Conservation (phyloP, 1,140 invertebrate species). For the Aradophagus sp. region DNA sequence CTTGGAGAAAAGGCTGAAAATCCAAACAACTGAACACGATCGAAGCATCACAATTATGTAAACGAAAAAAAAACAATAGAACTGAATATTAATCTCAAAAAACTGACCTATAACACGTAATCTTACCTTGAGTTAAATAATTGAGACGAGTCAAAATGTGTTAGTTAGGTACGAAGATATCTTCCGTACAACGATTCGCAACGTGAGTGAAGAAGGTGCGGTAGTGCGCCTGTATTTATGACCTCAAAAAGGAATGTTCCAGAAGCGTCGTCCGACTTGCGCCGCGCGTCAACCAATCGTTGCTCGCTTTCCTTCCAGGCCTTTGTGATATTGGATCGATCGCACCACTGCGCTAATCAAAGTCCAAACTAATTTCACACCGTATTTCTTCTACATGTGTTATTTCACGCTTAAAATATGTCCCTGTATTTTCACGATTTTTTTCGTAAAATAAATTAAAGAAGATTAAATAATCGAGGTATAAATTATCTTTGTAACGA, state of each 20-base stretch:
- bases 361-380: not conserved
- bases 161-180: conserved; percentile 61
- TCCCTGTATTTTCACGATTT: no score
- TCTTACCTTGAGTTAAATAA: conserved; percentile 27
- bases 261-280: conserved; percentile 65
- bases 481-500: not conserved
- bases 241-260: conserved; percentile 61
- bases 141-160: conserved; percentile 22
- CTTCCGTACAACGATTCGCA: conserved; percentile 71
- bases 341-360: conserved; percentile 19
- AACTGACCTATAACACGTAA: conserved; percentile 2
- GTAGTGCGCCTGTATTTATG: conserved; percentile 61
- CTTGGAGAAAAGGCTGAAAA: not conserved
- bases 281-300: conserved; percentile 54
- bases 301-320: conserved; percentile 9
- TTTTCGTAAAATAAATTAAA: not conserved
- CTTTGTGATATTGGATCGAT: conserved; percentile 50
- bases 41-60: not conserved
- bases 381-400: no score
- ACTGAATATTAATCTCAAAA: not conserved
- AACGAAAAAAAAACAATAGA: not conserved
- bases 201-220: conserved; percentile 69
- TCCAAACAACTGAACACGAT: no score
- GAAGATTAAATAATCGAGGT: not conserved
- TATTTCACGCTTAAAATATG: no score